These are phyloP conservation scores for Sinocyclocheilus anshuiensis DNA, from an alignment of 2,113 vertebrate species.

Conservation along the genomic window DNA sequence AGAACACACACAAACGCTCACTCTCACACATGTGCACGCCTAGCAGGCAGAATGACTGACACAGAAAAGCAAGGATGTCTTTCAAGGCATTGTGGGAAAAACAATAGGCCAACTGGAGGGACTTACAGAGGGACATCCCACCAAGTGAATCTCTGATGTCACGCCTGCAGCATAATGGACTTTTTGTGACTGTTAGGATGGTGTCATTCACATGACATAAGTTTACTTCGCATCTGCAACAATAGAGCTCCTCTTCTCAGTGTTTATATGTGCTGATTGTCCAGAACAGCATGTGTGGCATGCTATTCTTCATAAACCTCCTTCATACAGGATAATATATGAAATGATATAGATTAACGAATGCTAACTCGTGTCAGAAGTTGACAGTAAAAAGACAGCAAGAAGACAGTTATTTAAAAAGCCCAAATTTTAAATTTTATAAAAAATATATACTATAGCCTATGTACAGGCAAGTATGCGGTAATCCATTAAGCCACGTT, in stretches of 20 bases:
- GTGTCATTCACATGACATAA: constrained; percentile 57
- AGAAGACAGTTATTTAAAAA: too few species aligned
- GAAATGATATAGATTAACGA: neutral
- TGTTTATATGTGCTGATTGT: constrained; percentile 2
- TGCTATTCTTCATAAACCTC: neutral
- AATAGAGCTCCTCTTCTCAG: constrained; percentile 33
- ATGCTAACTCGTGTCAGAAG: neutral
- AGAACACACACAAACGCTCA: constrained; percentile 28
- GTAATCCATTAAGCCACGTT: too few species aligned
- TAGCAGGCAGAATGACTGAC: constrained; percentile 31
- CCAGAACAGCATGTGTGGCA: neutral
- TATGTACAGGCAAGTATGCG: too few species aligned
- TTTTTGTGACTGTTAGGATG: constrained; percentile 48
- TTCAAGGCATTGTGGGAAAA: constrained; percentile 57
- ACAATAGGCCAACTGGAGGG: constrained; percentile 66
- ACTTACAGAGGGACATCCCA: constrained; percentile 11
- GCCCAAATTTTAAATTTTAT: too few species aligned
- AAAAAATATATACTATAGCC: too few species aligned
- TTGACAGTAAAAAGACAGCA: too few species aligned
- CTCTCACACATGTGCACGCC: neutral
- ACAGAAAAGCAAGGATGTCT: constrained; percentile 56
- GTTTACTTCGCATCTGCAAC: constrained; percentile 37
- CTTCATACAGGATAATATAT: neutral
- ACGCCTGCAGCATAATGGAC: constrained; percentile 50
- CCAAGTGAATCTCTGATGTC: constrained; percentile 44